Base-by-base conservation (phyloP, 2,797 vertebrate genomes). In the Bryconaethiops microstoma region DNA sequence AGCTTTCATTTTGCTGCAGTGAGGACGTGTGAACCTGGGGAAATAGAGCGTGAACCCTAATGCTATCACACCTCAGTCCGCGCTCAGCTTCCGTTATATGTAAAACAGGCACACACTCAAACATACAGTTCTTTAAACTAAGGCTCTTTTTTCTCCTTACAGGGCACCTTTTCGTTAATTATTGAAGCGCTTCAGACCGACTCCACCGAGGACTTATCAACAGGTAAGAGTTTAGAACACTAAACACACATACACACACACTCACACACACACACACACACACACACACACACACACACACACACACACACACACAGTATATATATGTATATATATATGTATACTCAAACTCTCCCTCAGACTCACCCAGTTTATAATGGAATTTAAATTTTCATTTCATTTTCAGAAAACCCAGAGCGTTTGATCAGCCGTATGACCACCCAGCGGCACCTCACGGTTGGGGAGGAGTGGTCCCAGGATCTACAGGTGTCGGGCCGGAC, bases 151-250 rank as follows among this genome's bases (percentile, higher is more conserved):
- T 68, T 65, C 12, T 64, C 39, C 69, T 25, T 42, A 23, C 91
- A 99, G 98, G 98, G 98, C 70, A 99, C 98, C 50, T 99, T 99
- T 91, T 99, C 98, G 17, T 96, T 99, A 87, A 99, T 99, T 89
- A 99, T 99, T 79, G 98, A 99, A 88, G 97, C 97, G 45, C 92
- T 98, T 76, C 96, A 98, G 88, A 97, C 98, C 0, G 96, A 99
- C 81, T 97, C 97, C 62, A 92, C 95, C 3, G 98, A 98, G 0
- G 97, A 99, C 88, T 95, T 99, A 67, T 94, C 95, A 85, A 97
- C 98, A 94, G 98, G 98, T 99, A 94, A 92, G 91, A 35, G 35
- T 35, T 35, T 35, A 35, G 35, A 35, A 35, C 35, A 35, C 35
- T 35, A 35, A 2, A 35, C 35, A 35, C 35, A 35, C 35, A 35